Evolutionary conservation across 2,888 invertebrate species (phyloP), one percentile per base, ranked within the genome.

Genomic region (Leuctra nigra): DNA sequence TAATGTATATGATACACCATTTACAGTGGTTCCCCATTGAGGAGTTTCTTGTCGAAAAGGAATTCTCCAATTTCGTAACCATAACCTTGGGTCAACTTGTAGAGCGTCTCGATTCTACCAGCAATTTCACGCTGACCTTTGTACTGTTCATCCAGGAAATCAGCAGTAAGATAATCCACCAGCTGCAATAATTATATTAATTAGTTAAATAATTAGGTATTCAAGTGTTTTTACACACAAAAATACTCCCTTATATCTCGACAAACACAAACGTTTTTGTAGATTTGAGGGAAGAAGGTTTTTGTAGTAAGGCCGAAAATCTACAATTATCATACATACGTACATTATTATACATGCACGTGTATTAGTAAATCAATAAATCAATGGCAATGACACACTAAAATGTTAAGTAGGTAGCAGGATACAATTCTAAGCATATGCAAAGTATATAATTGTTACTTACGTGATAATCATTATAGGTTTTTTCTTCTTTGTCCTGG

Each of bases 121-220:
- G 91, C 89, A 61, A 94, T 73, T 65, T 90, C 86, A 60, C 90
- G 83, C 68, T 91, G 86, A 33, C 91, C 91, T 68, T 86, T 83
- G 75, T 91, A 86, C 72, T 94, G 93, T 68, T 94, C 93, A 60
- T 87, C 87, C 65, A 89, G 72, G 71, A 85, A 87, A 56, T 83
- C 86, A 13, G 78, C 80, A 63, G 85, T 85, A 61, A 89, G 73
- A 66, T 85, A 87, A 70, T 89, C 87, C 35, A 84, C 85, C 69
- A 87, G 73, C 88, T 88, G 70, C n/a, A 39, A 2, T n/a, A n/a
- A n/a, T n/a, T n/a, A n/a, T n/a, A n/a, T n/a, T n/a, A n/a, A n/a
- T n/a, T n/a, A n/a, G n/a, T n/a, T n/a, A n/a, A n/a, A n/a, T n/a
- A n/a, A n/a, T n/a, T n/a, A n/a, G n/a, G n/a, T n/a, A n/a, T n/a